Conservation (phyloP, 2,888 invertebrate species). For the Phyllotreta cruciferae region DNA sequence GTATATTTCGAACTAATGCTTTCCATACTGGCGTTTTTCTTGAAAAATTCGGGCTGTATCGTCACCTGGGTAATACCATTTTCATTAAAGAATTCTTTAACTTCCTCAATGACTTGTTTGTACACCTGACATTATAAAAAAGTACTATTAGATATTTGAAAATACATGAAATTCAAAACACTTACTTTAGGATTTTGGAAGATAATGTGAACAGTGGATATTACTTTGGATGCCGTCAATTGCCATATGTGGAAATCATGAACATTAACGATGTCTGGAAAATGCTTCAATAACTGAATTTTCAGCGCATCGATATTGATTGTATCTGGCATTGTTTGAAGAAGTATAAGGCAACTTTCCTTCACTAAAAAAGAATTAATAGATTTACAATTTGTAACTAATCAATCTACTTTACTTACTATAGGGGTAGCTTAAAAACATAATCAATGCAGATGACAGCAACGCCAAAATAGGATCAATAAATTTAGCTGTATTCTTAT, state of each 20-base stretch:
- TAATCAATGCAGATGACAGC: constrained; percentile 73
- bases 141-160: constrained; percentile 2
- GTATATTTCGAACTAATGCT: constrained; percentile 48
- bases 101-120: constrained; percentile 65
- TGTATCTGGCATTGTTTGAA: constrained; percentile 92
- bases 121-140: constrained; percentile 60
- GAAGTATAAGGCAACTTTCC: constrained; percentile 84
- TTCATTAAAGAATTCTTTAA: constrained; percentile 77
- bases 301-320: constrained; percentile 79
- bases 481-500: constrained; percentile 71
- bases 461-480: constrained; percentile 80
- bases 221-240: constrained; percentile 77
- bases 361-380: constrained; percentile 70
- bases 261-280: constrained; percentile 76
- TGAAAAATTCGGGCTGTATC: constrained; percentile 83
- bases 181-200: constrained; percentile 69
- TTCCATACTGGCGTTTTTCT: constrained; percentile 48
- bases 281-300: constrained; percentile 68
- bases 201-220: constrained; percentile 85
- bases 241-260: constrained; percentile 94
- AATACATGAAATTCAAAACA: not conserved
- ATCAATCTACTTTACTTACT: constrained; percentile 65
- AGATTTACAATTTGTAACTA: not conserved
- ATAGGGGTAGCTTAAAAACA: constrained; percentile 81
- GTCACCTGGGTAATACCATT: constrained; percentile 86